Evolutionary conservation across 1,140 invertebrate genomes (phyloP), one percentile per base, ranked within the genome.

Genomic region (Pogonomyrmex californicus): DNA sequence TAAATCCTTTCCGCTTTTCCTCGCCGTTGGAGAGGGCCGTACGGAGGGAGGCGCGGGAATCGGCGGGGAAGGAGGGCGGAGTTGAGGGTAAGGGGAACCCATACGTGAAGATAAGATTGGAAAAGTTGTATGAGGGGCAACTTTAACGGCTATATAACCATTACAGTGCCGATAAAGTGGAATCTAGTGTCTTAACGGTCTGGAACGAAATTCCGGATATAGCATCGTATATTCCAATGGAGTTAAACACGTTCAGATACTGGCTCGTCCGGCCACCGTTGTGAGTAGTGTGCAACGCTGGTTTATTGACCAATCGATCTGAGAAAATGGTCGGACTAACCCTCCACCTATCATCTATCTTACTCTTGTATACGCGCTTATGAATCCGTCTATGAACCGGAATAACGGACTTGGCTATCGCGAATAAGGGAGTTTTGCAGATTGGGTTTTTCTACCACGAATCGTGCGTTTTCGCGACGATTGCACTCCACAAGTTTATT

Each of bases 121-220:
- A 95, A 96, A 95, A 95, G 95, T 95, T 95, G 95, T 94, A 95
- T 91, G 93, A 95, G 94, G 94, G 93, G 93, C 93, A 93, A 94
- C 90, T 94, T 94, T 95, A 95, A 95, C 95, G 94, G 95, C 95
- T 95, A 95, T 95, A 95, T 94, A 93, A 94, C 95, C 93, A 95
- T 95, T 95, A 95, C 95, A 91, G 87, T 93, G 92, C 92, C 93
- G 92, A 94, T 94, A 94, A 94, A 95, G 93, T 94, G 92, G 94
- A 94, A 94, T 95, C 94, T 94, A 94, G 93, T 94, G 94, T 93
- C 93, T 94, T 94, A 94, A 94, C 93, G 92, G 92, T 88, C 92
- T 91, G 92, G 91, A 94, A 94, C 91, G 93, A 94, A 94, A 94
- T 95, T 94, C 93, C 92, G 92, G 93, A 94, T 94, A 94, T 93